Conservation (phyloP, 2,888 invertebrate species). For the Coecobrya sp. region DNA sequence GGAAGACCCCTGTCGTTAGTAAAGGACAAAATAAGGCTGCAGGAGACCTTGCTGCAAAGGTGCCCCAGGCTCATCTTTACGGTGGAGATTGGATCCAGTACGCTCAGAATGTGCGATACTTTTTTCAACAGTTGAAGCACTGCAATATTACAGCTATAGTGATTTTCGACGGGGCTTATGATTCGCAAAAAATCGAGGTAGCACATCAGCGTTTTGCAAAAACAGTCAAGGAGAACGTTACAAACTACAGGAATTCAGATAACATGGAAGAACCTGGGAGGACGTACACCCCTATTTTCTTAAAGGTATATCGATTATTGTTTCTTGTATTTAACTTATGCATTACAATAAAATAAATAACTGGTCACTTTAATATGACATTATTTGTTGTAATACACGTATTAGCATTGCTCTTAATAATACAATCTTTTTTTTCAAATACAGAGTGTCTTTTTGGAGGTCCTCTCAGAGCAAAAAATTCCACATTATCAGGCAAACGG, state of each 20-base stretch:
- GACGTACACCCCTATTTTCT: conserved; percentile 79
- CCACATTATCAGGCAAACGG: conserved; percentile 92
- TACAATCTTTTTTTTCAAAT: conserved; percentile 89
- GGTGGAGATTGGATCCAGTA: conserved; percentile 96
- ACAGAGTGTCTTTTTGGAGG: conserved; percentile 92
- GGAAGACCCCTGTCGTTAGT: conserved; percentile 41
- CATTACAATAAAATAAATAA: too few species aligned
- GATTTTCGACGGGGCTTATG: conserved; percentile 94
- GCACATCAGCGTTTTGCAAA: conserved; percentile 87
- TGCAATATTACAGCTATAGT: conserved; percentile 93
- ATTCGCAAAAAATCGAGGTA: conserved; percentile 92
- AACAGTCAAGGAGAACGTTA: conserved; percentile 83
- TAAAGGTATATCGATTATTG: conserved; percentile 74
- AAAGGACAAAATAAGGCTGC: neutral
- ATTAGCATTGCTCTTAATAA: neutral
- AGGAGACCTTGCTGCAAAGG: conserved; percentile 36
- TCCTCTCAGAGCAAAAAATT: conserved; percentile 91
- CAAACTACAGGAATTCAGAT: neutral
- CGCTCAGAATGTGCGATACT: conserved; percentile 90
- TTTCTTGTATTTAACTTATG: too few species aligned
- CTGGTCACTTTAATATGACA: too few species aligned
- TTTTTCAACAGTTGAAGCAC: conserved; percentile 91
- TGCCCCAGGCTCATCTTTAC: conserved; percentile 88
- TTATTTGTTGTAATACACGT: neutral
- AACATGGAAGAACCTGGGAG: conserved; percentile 68